phyloP scores from a whole-genome alignment of 2,797 vertebrate genomes.

The Chrosomus eos region DNA sequence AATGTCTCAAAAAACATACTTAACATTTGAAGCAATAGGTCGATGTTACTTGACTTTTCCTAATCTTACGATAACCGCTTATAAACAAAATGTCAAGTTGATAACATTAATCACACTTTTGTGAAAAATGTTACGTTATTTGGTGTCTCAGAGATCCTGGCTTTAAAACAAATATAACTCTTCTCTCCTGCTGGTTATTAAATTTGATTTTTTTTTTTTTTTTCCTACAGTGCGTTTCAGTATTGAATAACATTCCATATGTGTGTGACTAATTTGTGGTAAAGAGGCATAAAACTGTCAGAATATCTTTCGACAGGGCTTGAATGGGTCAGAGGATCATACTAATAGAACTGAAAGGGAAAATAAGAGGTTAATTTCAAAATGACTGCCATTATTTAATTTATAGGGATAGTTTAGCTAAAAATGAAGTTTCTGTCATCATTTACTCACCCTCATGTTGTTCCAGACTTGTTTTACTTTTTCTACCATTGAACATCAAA shows the following conservation, averaged over 20 bases:
- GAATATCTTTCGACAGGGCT: neutral
- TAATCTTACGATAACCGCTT: neutral
- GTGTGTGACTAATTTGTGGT: neutral
- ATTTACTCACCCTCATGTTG: neutral
- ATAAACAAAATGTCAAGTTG: constrained; percentile 19
- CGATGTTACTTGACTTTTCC: neutral
- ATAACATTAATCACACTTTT: neutral
- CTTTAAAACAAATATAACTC: neutral
- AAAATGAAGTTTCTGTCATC: neutral
- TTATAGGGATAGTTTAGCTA: neutral
- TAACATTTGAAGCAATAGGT: neutral
- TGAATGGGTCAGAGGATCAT: neutral
- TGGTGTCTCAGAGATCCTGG: neutral
- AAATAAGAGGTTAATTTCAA: neutral
- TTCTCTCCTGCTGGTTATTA: neutral
- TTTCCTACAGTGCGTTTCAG: neutral
- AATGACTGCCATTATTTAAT: neutral
- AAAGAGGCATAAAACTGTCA: neutral
- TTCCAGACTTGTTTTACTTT: neutral
- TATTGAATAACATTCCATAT: neutral
- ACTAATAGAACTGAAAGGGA: neutral
- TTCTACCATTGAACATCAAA: neutral
- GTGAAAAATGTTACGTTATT: neutral
- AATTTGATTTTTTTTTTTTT: neutral
- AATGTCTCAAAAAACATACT: neutral